phyloP scores from a whole-genome alignment of 2,888 invertebrate species.

The Nomada fucata region DNA sequence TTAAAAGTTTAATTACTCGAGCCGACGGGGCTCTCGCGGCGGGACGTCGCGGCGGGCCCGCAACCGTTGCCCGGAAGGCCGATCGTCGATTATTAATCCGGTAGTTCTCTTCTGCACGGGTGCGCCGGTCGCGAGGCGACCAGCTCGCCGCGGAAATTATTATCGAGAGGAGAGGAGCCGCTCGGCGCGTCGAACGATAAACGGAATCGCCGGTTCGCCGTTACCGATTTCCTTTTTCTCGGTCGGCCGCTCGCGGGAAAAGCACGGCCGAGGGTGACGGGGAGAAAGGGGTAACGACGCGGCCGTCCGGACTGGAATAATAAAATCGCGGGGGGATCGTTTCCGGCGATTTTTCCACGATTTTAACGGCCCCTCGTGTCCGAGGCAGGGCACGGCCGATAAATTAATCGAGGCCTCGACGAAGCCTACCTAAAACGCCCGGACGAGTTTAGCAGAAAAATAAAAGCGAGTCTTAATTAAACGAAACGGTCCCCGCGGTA shows the following conservation, averaged over 20 bases:
- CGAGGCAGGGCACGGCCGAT: slow-evolving; percentile 58
- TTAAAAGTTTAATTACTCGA: slow-evolving; percentile 30
- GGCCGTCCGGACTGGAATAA: slow-evolving; percentile 13
- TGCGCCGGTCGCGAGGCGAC: slow-evolving; percentile 55
- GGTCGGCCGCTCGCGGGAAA: too few species aligned
- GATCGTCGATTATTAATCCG: slow-evolving; percentile 67
- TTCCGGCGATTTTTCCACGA: slow-evolving; percentile 37
- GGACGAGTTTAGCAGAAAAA: slow-evolving; percentile 77
- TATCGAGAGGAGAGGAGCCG: slow-evolving; percentile 58
- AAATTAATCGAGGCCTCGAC: slow-evolving; percentile 72
- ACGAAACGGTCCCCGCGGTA: slow-evolving; percentile 72
- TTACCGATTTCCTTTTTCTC: background rate
- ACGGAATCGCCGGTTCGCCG: slow-evolving; percentile 51
- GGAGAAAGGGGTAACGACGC: too few species aligned
- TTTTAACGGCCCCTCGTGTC: slow-evolving; percentile 43
- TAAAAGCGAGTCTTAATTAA: slow-evolving; percentile 81
- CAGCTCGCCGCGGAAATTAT: slow-evolving; percentile 61
- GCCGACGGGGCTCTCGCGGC: slow-evolving; percentile 21
- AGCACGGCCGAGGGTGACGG: too few species aligned
- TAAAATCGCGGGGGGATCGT: slow-evolving; percentile 2
- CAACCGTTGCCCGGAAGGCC: slow-evolving; percentile 54
- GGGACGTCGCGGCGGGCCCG: slow-evolving; percentile 38
- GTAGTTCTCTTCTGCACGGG: slow-evolving; percentile 58
- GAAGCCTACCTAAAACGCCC: slow-evolving; percentile 77
- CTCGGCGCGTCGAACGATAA: slow-evolving; percentile 61